Evolutionary conservation across 2,113 vertebrate species (phyloP).

Genomic region (Tinamus guttatus): DNA sequence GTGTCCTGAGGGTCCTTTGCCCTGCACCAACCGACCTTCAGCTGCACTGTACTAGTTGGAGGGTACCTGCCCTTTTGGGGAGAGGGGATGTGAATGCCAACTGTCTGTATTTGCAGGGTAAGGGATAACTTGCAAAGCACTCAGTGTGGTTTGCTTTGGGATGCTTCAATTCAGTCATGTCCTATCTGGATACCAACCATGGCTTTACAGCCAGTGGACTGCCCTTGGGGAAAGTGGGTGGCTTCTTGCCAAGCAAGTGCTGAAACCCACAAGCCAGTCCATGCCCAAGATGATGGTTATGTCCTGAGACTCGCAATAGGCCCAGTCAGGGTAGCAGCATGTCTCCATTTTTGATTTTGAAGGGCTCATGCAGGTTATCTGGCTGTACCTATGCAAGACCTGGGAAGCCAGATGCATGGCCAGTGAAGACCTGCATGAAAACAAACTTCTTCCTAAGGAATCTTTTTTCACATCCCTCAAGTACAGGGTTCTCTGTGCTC

Average conservation of each 20-base stretch:
- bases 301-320: background rate
- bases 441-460: background rate
- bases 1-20: background rate
- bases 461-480: background rate
- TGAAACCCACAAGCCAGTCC: background rate
- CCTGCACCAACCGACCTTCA: background rate
- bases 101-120: no score
- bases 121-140: no score
- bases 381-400: background rate
- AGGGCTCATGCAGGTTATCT: background rate
- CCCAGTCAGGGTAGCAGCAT: background rate
- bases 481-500: background rate
- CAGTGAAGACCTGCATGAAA: background rate
- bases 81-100: background rate
- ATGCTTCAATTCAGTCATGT: background rate
- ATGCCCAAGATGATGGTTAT: background rate
- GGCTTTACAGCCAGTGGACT: background rate
- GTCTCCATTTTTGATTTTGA: background rate
- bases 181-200: background rate
- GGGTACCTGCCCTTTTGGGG: background rate
- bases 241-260: background rate
- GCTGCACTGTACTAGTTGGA: background rate
- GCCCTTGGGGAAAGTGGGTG: background rate
- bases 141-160: background rate
- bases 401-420: background rate